Evolutionary conservation across 2,113 vertebrate genomes (phyloP), one percentile per base, ranked within the genome.

Genomic region (Campylomormyrus tamandua): DNA sequence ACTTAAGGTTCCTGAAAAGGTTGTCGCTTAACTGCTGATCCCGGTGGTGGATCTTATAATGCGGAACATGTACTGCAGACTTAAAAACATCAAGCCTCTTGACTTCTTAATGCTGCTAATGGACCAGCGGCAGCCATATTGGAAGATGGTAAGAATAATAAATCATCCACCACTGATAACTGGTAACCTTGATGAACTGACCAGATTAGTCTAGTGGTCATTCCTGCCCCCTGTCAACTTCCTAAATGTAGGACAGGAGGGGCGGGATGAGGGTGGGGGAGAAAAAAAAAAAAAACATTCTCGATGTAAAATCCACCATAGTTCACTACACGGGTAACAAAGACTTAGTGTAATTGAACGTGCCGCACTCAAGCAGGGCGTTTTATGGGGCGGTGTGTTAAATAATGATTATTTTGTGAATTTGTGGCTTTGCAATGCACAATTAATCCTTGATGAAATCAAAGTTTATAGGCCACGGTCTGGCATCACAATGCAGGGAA

Each of bases 321-420:
- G 62, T 70, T 70, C 9, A 91, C 92, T 90, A 90, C 90, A 90
- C 90, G 21, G 5, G 56, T 93, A 93, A 35, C 92, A 91, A 90
- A 92, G 49, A 35, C 86, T 83, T 27, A 39, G 91, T 92, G 92
- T 93, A 93, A 94, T 94, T 94, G 93, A 93, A 92, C 50, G 50
- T 92, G 92, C 91, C 88, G 89, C 93, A 90, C 92, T 94, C 93
- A 84, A 92, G 93, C 93, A 93, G 93, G 93, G 93, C 93, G 92
- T 96, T 95, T 94, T 94, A 93, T 94, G 94, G 94, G 93, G 92
- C 94, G 91, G 89, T 93, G 93, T 94, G 93, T 95, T 96, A 95
- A 95, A 93, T 94, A 94, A 95, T 95, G 94, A 94, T 96, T 96
- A 95, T 95, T 96, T 95, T 94, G 94, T 93, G 93, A 95, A 95